These are phyloP conservation scores for Galeruca laticollis DNA, from an alignment of 2,888 invertebrate genomes.

Conservation along the genomic window DNA sequence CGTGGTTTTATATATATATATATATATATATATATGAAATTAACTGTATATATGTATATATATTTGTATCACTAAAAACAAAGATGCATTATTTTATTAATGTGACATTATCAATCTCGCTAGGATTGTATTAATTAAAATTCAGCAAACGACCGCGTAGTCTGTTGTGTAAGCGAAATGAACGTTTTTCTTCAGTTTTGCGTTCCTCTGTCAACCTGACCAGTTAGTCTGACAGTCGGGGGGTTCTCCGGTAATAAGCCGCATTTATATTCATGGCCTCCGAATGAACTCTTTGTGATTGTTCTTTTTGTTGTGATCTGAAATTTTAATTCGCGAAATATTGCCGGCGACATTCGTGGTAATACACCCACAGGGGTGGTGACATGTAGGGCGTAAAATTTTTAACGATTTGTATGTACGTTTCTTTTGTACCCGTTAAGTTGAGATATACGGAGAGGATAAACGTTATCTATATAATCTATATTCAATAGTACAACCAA, in stretches of 20 bases:
- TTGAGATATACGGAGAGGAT: neutral
- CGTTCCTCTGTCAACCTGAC: constrained; percentile 17
- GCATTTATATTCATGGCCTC: constrained; percentile 48
- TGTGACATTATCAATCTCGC: constrained; percentile 2
- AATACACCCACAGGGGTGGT: constrained; percentile 37
- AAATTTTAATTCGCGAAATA: constrained; percentile 45
- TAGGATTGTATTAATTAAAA: constrained; percentile 22
- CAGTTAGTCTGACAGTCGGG: constrained; percentile 20
- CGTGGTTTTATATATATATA: no score
- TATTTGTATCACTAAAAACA: no score
- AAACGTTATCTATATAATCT: no score
- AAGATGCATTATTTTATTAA: neutral
- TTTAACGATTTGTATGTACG: constrained; percentile 11
- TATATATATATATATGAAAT: no score
- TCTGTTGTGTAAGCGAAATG: constrained; percentile 19
- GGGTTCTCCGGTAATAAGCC: constrained; percentile 39
- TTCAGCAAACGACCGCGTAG: constrained; percentile 16
- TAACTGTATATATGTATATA: no score
- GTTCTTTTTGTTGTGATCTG: constrained; percentile 40
- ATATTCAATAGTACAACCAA: no score
- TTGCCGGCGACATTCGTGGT: constrained; percentile 43
- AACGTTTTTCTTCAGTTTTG: constrained; percentile 20
- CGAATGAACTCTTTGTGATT: constrained; percentile 43
- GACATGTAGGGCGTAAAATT: constrained; percentile 39
- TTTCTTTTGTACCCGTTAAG: constrained; percentile 20